Conservation (phyloP, 2,113 vertebrate species). For the Trogon melanurus region DNA sequence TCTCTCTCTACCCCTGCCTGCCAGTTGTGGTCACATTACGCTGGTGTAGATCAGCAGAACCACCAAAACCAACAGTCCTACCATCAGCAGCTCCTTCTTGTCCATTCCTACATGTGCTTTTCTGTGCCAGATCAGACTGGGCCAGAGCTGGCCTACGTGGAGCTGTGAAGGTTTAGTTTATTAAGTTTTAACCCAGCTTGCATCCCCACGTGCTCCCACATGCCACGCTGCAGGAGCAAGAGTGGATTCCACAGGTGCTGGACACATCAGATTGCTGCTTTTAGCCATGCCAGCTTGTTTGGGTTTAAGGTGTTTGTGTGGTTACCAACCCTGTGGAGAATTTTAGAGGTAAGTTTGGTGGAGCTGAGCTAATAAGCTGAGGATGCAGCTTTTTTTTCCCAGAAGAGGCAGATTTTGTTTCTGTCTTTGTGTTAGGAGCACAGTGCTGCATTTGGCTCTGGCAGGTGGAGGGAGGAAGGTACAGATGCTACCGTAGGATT, state of each 20-base stretch:
- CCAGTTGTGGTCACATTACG: neutral
- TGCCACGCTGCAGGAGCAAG: neutral
- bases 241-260: accelerated
- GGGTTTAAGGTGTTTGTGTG: neutral
- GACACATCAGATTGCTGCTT: accelerated
- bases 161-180: neutral
- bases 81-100: neutral
- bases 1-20: neutral
- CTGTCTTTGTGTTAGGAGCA: neutral
- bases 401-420: neutral
- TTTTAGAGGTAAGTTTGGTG: neutral
- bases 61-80: neutral
- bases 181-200: neutral
- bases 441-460: accelerated
- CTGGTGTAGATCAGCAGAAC: neutral
- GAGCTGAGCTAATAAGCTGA: neutral
- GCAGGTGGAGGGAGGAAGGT: neutral
- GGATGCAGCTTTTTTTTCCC: neutral
- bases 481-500: neutral
- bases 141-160: neutral
- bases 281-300: accelerated
- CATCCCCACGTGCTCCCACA: neutral
- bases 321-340: neutral
- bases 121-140: neutral
- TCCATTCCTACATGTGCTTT: neutral